These are phyloP conservation scores for Anthophora plumipes DNA, from an alignment of 2,888 invertebrate species.

Conservation along the genomic window DNA sequence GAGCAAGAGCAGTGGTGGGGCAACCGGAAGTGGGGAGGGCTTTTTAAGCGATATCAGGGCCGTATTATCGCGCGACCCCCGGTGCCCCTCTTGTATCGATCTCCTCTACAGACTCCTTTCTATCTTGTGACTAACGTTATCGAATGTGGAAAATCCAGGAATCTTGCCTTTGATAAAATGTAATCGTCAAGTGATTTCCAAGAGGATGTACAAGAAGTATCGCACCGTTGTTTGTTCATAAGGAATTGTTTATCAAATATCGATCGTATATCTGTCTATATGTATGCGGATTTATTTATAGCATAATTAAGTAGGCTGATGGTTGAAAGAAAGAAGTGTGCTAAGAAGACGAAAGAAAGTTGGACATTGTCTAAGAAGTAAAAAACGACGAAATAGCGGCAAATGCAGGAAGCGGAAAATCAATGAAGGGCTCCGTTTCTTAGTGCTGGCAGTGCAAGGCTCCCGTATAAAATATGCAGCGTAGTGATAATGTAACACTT, in stretches of 20 bases:
- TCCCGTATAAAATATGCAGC: constrained; percentile 38
- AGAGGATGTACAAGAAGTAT: background rate
- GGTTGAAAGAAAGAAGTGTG: background rate
- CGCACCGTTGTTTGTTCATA: background rate
- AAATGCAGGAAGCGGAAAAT: constrained; percentile 48
- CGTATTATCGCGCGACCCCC: constrained; percentile 22
- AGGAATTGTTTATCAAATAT: background rate
- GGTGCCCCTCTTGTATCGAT: constrained; percentile 48
- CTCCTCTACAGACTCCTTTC: background rate
- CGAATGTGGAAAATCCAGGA: constrained; percentile 16
- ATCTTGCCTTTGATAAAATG: background rate
- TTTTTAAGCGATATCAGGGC: constrained; percentile 58
- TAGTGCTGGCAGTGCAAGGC: constrained; percentile 9
- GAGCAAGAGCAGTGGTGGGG: constrained; percentile 57
- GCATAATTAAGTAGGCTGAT: background rate
- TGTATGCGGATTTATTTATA: background rate
- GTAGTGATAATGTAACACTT: constrained; percentile 14
- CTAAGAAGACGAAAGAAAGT: background rate
- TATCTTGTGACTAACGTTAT: constrained; percentile 10
- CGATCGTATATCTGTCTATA: background rate
- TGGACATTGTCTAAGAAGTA: background rate
- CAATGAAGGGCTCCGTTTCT: constrained; percentile 40
- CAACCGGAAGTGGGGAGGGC: constrained; percentile 35
- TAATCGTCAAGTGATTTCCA: background rate
- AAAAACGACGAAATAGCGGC: constrained; percentile 10